phyloP scores from a whole-genome alignment of 2,888 invertebrate genomes.

The Oegoconia quadripuncta region DNA sequence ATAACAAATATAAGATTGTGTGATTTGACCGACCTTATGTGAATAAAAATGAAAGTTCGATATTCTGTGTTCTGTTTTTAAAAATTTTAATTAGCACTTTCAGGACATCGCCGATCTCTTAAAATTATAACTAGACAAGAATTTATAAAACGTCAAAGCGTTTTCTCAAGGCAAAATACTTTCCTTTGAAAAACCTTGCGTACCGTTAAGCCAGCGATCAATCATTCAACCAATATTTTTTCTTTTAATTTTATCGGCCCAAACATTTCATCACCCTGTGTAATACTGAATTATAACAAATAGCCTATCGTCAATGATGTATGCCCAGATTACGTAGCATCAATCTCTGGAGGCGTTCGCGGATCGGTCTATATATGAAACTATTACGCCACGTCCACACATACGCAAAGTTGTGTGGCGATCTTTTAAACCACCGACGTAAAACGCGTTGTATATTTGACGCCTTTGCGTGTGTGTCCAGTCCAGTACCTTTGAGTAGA shows the following conservation, averaged over 20 bases:
- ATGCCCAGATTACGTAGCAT: slow-evolving; percentile 46
- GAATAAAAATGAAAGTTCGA: too few species aligned
- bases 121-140: neutral
- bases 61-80: too few species aligned
- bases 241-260: slow-evolving; percentile 4
- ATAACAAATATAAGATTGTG: too few species aligned
- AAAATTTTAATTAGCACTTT: too few species aligned
- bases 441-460: too few species aligned
- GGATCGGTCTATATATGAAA: slow-evolving; percentile 21
- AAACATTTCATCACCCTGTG: slow-evolving; percentile 22
- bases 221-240: slow-evolving; percentile 7
- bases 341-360: slow-evolving; percentile 13
- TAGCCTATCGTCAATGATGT: slow-evolving; percentile 47
- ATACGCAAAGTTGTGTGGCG: neutral
- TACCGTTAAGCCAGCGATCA: neutral
- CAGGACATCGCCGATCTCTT: too few species aligned
- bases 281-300: slow-evolving; percentile 49
- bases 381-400: neutral
- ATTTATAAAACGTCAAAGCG: neutral
- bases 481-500: too few species aligned
- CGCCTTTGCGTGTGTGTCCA: too few species aligned
- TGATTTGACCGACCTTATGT: too few species aligned
- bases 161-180: neutral
- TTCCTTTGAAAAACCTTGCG: neutral
- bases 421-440: neutral